Conservation (phyloP, 1,140 invertebrate genomes). For the Diabrotica undecimpunctata region DNA sequence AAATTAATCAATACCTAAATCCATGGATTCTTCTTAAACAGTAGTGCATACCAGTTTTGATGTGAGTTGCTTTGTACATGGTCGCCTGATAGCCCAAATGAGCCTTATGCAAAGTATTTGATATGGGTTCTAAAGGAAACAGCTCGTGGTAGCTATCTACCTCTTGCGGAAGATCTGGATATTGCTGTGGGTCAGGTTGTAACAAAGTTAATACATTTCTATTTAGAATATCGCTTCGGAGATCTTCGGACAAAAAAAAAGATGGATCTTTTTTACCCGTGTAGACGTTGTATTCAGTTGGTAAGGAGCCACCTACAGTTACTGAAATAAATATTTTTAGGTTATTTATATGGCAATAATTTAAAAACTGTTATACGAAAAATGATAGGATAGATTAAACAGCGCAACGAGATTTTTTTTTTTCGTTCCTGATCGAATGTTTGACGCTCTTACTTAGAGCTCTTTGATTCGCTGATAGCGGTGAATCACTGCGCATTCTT, state of each 20-base stretch:
- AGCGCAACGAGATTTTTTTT: no score
- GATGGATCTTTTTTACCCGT: slow-evolving; percentile 56
- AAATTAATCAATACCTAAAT: slow-evolving; percentile 41
- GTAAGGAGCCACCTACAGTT: slow-evolving; percentile 18
- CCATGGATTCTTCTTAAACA: slow-evolving; percentile 88
- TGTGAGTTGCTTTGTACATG: slow-evolving; percentile 89
- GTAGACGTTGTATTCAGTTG: slow-evolving; percentile 56
- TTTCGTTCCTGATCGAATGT: no score
- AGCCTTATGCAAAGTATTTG: slow-evolving; percentile 58
- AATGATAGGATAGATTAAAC: no score
- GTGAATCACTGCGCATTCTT: no score
- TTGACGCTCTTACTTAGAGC: no score
- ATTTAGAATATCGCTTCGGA: slow-evolving; percentile 72
- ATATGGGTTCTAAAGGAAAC: slow-evolving; percentile 73
- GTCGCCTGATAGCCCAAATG: slow-evolving; percentile 73
- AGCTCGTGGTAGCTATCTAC: slow-evolving; percentile 89
- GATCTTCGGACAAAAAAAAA: slow-evolving; percentile 74
- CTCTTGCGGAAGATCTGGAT: slow-evolving; percentile 72
- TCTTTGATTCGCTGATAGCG: no score
- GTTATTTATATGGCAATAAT: not conserved
- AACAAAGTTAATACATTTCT: slow-evolving; percentile 70
- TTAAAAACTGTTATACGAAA: no score
- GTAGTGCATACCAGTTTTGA: slow-evolving; percentile 80
- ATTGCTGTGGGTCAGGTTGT: slow-evolving; percentile 60
- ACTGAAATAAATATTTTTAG: not conserved